A percentile compares a stretch with the other conserved stretches of the same genome.
Conservation (phyloP, 2,888 invertebrate species). For the Apamea sordens region DNA sequence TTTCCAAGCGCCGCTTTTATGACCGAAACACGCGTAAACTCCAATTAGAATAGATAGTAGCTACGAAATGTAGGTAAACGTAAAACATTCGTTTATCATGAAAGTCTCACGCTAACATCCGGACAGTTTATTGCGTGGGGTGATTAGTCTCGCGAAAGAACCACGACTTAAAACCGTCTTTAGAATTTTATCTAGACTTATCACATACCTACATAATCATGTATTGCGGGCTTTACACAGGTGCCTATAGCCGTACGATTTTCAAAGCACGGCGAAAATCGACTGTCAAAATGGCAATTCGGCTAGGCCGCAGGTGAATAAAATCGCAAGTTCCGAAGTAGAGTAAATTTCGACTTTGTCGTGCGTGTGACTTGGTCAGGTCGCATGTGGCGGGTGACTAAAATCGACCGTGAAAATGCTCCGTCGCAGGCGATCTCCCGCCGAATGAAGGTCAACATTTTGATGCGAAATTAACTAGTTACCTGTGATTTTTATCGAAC, state of each 20-base stretch:
- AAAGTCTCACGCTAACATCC: slow-evolving; percentile 43
- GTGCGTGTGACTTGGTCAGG: no score
- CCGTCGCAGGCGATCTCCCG: not conserved
- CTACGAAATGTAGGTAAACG: slow-evolving; percentile 18
- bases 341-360: not conserved
- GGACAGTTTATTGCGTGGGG: slow-evolving; percentile 29
- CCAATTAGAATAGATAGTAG: slow-evolving; percentile 32
- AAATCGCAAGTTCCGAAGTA: not conserved
- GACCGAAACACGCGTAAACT: slow-evolving; percentile 20
- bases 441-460: no score
- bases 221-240: not conserved
- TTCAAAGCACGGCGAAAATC: not conserved
- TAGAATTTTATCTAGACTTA: slow-evolving; percentile 21
- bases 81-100: slow-evolving; percentile 45
- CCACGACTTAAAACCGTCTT: slow-evolving; percentile 4
- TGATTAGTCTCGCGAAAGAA: slow-evolving; percentile 41
- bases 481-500: not conserved
- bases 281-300: not conserved
- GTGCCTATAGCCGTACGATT: not conserved
- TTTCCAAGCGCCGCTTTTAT: slow-evolving; percentile 21
- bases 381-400: not conserved
- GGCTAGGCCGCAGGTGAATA: not conserved
- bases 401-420: not conserved
- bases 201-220: slow-evolving; percentile 14
- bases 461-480: not conserved